Conservation (phyloP, 2,797 vertebrate species). For the Myiothlypis chrysogaster region DNA sequence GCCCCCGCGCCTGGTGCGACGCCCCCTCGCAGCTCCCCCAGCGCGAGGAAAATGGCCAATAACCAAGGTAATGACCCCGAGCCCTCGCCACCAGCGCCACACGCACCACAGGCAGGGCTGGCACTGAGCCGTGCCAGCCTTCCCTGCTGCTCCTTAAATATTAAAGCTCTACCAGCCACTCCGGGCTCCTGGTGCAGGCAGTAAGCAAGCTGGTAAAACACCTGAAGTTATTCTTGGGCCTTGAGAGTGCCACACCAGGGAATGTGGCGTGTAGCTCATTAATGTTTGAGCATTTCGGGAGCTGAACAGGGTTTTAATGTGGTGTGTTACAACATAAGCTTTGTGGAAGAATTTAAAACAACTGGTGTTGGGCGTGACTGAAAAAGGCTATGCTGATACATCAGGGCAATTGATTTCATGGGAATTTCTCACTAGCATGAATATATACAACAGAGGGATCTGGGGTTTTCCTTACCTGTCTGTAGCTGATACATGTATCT, state of each 20-base stretch:
- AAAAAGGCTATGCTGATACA: neutral
- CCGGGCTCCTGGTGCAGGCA: neutral
- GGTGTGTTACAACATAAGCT: conserved; percentile 12
- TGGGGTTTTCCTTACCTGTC: neutral
- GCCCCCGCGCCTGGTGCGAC: conserved; percentile 50
- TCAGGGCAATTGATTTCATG: neutral
- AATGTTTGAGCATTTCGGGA: conserved; percentile 35
- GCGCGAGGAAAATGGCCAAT: conserved; percentile 69
- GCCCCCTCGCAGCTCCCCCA: conserved; percentile 71
- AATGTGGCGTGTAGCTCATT: neutral
- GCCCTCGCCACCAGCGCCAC: neutral
- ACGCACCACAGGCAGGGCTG: neutral
- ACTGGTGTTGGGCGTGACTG: neutral
- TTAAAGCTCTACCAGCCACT: neutral
- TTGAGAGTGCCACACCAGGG: neutral
- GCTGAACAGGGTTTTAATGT: conserved; percentile 28
- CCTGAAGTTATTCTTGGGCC: conserved; percentile 39
- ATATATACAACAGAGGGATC: neutral
- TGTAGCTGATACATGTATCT: fast-evolving
- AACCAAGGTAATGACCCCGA: conserved; percentile 66
- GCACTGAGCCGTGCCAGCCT: neutral
- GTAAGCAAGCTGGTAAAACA: conserved; percentile 41
- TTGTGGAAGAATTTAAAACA: conserved; percentile 1
- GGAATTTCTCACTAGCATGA: neutral
- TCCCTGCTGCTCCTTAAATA: neutral